These are phyloP conservation scores for Oryzias dopingdopingensis DNA, from an alignment of 2,797 vertebrate species.

Conservation along the genomic window DNA sequence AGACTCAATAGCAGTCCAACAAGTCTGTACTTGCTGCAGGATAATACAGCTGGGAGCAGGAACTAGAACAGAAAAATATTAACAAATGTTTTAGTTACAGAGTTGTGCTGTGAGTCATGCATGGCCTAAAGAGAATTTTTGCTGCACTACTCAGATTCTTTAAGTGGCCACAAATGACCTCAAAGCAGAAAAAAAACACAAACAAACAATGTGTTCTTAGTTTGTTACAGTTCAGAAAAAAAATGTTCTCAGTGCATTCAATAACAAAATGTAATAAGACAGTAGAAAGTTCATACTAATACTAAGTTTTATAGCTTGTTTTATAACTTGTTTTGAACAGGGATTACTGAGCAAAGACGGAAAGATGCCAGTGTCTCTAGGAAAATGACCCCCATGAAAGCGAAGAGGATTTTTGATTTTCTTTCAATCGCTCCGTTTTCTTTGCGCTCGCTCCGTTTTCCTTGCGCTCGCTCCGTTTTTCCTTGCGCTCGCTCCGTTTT, in stretches of 20 bases:
- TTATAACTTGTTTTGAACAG: too few relatives aligned
- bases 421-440: too few relatives aligned
- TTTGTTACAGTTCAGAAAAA: background rate
- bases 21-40: background rate
- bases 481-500: too few relatives aligned
- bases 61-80: background rate
- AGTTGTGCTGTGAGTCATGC: conserved; percentile 8
- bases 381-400: too few relatives aligned
- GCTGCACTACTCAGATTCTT: conserved; percentile 5
- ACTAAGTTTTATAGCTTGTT: too few relatives aligned
- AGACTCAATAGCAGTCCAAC: background rate
- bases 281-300: too few relatives aligned
- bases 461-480: too few relatives aligned
- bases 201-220: background rate
- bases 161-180: conserved; percentile 8
- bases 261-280: too few relatives aligned
- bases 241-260: background rate
- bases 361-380: too few relatives aligned
- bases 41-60: background rate
- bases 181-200: background rate
- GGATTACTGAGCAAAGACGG: too few relatives aligned
- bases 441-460: too few relatives aligned
- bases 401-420: too few relatives aligned
- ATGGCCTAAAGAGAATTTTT: background rate
- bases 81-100: background rate